A percentile compares a stretch with the other conserved stretches of the same genome.
Conservation (phyloP, 2,888 invertebrate species). For the Nomada ferruginata region DNA sequence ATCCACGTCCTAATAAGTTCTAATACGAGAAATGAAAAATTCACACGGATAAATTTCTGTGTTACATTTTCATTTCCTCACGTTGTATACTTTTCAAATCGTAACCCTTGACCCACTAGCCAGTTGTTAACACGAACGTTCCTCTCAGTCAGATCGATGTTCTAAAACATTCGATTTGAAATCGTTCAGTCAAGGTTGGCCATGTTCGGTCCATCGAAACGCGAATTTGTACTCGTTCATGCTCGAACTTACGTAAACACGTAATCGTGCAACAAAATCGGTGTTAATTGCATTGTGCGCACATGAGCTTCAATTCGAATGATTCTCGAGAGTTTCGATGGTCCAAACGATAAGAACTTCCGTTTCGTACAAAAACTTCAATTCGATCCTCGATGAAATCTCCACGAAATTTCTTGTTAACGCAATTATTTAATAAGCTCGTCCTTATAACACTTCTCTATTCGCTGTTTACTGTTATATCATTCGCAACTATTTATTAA, state of each 20-base stretch:
- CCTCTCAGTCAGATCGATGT: conserved; percentile 16
- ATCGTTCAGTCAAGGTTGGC: conserved; percentile 52
- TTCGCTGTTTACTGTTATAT: no score
- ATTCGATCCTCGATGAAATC: neutral
- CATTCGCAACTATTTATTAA: no score
- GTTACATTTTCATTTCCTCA: no score
- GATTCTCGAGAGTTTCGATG: conserved; percentile 35
- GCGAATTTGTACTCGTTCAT: conserved; percentile 37
- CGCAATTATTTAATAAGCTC: no score
- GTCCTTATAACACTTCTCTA: no score
- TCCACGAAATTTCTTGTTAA: neutral
- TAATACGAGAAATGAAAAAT: no score
- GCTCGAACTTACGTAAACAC: conserved; percentile 62
- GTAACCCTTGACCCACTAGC: conserved; percentile 24
- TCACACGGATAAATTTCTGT: no score
- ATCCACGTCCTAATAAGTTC: no score
- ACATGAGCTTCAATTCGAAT: conserved; percentile 25
- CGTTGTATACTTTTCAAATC: neutral
- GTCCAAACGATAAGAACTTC: conserved; percentile 31
- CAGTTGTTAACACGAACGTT: neutral
- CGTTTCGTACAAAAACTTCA: neutral
- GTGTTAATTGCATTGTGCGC: conserved; percentile 39
- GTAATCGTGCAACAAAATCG: conserved; percentile 39
- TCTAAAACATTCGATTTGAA: conserved; percentile 27
- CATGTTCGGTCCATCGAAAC: conserved; percentile 42